Evolutionary conservation across 2,888 invertebrate genomes (phyloP).

Genomic region (Hymenopus coronatus): DNA sequence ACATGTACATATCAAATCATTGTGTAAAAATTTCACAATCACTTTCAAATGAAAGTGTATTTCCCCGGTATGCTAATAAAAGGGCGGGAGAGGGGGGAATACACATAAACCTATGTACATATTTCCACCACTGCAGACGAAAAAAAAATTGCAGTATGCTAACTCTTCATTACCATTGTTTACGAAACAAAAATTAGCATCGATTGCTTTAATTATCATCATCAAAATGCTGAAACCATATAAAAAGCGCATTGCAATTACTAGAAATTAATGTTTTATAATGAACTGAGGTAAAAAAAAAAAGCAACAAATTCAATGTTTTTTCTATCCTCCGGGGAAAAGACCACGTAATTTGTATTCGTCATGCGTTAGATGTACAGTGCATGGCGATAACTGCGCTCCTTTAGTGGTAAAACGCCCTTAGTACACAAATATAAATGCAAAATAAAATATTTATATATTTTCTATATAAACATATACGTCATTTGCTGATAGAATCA

Average conservation of each 20-base stretch:
- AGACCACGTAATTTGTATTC: neutral
- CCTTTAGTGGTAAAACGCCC: neutral
- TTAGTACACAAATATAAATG: neutral
- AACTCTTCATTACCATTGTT: neutral
- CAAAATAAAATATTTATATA: neutral
- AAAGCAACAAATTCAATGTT: neutral
- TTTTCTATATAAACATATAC: no score
- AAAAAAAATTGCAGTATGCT: neutral
- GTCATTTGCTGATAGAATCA: no score
- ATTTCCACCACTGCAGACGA: neutral
- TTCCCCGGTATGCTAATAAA: neutral
- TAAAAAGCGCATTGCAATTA: neutral
- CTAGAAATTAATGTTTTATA: neutral
- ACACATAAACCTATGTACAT: conserved; percentile 15
- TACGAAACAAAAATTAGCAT: conserved; percentile 11
- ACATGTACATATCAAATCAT: neutral
- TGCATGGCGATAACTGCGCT: neutral
- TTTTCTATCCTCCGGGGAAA: neutral
- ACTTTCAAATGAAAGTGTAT: conserved; percentile 19
- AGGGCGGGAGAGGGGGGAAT: neutral
- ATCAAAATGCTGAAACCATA: neutral
- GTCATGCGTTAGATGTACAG: neutral
- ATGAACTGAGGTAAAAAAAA: neutral
- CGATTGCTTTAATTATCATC: neutral
- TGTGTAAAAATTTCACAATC: conserved; percentile 12